A percentile compares a stretch with the other conserved stretches of the same genome.
Conservation (phyloP, 2,113 vertebrate species). For the Phasianus colchicus region DNA sequence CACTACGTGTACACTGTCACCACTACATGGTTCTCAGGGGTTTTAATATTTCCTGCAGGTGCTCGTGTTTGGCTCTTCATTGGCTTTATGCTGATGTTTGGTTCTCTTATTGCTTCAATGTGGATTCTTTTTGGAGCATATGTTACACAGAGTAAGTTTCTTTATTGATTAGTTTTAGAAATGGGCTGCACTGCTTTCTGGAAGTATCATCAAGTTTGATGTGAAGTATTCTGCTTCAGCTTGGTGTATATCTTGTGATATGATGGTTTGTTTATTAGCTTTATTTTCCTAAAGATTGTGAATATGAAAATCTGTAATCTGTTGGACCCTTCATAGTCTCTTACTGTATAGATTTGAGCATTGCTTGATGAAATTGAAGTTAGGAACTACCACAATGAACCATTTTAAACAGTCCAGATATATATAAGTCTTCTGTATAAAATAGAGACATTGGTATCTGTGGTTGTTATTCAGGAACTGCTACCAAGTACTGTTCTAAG, state of each 20-base stretch:
- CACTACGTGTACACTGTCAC: not conserved
- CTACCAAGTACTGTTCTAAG: not conserved
- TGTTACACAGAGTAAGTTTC: conserved; percentile 86
- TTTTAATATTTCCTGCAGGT: conserved; percentile 73
- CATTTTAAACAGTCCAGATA: not conserved
- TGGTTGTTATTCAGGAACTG: not conserved
- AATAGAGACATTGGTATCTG: not conserved
- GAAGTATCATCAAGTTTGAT: not conserved
- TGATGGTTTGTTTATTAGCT: no score
- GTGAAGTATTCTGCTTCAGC: no score
- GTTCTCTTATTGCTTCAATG: conserved; percentile 92
- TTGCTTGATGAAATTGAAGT: not conserved
- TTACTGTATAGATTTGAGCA: not conserved
- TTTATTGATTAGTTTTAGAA: not conserved
- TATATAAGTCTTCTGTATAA: not conserved
- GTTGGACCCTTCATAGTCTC: not conserved
- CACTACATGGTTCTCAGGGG: not conserved
- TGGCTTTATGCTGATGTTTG: conserved; percentile 94
- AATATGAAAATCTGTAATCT: not conserved
- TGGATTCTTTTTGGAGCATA: conserved; percentile 92
- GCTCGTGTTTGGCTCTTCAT: conserved; percentile 92
- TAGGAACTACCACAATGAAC: not conserved
- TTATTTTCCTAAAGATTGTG: not conserved
- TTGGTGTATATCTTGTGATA: not conserved
- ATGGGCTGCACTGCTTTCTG: not conserved